Percentiles rank a stretch among this genome's conserved stretches.
These are phyloP conservation scores for Pagetopsis macropterus DNA, from an alignment of 2,797 vertebrate genomes.

Conservation along the genomic window DNA sequence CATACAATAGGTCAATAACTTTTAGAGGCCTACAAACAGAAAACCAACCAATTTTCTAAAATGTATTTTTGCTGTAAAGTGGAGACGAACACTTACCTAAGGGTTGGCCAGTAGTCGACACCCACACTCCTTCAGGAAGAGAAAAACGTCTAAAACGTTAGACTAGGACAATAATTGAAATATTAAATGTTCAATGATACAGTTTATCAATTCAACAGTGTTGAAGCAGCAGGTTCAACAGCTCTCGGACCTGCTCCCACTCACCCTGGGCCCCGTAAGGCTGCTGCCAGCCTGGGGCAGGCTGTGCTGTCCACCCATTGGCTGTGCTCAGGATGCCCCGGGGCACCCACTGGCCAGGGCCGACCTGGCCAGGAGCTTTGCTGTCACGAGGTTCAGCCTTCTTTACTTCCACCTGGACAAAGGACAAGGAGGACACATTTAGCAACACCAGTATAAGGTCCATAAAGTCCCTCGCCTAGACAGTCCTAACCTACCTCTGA, in stretches of 20 bases:
- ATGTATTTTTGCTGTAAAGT: slow-evolving; percentile 21
- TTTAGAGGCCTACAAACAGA: too few relatives aligned
- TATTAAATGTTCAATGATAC: slow-evolving; percentile 22
- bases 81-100: slow-evolving; percentile 87
- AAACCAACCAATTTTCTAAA: slow-evolving; percentile 21
- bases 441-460: slow-evolving; percentile 71
- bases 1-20: too few relatives aligned
- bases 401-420: slow-evolving; percentile 99
- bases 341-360: slow-evolving; percentile 94
- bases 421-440: slow-evolving; percentile 84
- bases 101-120: slow-evolving; percentile 95
- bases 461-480: slow-evolving; percentile 80
- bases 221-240: slow-evolving; percentile 35
- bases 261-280: slow-evolving; percentile 97
- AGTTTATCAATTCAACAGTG: slow-evolving; percentile 6
- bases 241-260: slow-evolving; percentile 69
- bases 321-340: slow-evolving; percentile 94
- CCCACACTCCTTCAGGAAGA: slow-evolving; percentile 93
- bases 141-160: slow-evolving; percentile 32
- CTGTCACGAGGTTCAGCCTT: slow-evolving; percentile 97
- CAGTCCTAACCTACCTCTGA: slow-evolving; percentile 85
- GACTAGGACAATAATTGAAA: slow-evolving; percentile 26
- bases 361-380: slow-evolving; percentile 94
- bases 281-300: slow-evolving; percentile 96
- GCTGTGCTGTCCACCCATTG: slow-evolving; percentile 98